Evolutionary conservation across 2,888 invertebrate genomes (phyloP), one percentile per base, ranked within the genome.

Genomic region (Trileptium ribeirensis): DNA sequence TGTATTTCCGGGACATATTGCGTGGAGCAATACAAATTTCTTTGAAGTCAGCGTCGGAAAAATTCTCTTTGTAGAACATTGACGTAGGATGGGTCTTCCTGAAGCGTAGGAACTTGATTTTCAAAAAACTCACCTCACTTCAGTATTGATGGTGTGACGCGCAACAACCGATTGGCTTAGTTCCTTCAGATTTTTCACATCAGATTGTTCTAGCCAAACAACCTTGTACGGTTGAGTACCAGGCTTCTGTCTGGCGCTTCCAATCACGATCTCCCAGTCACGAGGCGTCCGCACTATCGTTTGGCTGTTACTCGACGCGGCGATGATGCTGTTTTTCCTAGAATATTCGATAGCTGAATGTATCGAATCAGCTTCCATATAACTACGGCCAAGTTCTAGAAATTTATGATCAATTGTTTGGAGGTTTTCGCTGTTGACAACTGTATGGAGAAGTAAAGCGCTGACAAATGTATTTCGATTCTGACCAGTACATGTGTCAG

Each of bases 341-440:
- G 77, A 36, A n/a, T 38, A 38, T 36, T 75, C 77, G n/a, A 75
- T 75, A 3, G 77, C 77, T 3, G 79, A 29, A 51, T 79, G 75
- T 67, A 79, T 75, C 19, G 79, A 78, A 37, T 79, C 75, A 2
- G 74, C 79, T 34, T 79, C 75, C 79, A 79, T 78, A 8, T 79
- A 31, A 37, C 74, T 79, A 33, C 74, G 75, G 2, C 79, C 79
- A 29, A 37, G 15, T 34, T 79, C 79, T 37, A 79, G 75, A 37
- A 75, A 79, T 33, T 79, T 79, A 2, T 33, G n/a, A 24, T 39
- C 64, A 33, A 79, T 78, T 3, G 33, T 33, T 36, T 79, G 29
- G n/a, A 79, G 24, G 34, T 8, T 75, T 19, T 8, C 8, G 51
- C 77, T 34, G 31, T 36, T 51, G 31, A 34, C n/a, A 15, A 79